Base-by-base conservation (phyloP, 2,113 vertebrate genomes). In the Phasianus colchicus region DNA sequence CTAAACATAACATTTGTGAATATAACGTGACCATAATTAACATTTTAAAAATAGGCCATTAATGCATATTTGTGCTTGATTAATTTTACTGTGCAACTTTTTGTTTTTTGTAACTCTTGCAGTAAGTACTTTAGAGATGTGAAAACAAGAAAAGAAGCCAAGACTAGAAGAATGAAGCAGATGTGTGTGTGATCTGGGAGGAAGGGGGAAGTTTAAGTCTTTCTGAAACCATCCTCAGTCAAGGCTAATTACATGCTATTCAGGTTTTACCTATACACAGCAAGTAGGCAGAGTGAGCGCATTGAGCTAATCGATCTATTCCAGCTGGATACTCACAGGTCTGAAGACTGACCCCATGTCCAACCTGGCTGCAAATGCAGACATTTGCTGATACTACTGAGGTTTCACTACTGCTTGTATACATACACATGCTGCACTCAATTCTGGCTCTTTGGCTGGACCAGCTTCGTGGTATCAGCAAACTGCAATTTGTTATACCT, bases 391-490 rank as follows among this genome's bases (percentile, higher is more conserved):
- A 50, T 21, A 67, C 9, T 36, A 43, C 60, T n/a, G 29, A 19
- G 43, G 57, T 11, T 81, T 75, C 38, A 60, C 10, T 54, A 30
- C 42, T 79, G 42, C 36, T 63, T 17, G 16, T 66, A 61, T 38
- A 43, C 71, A 81, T 17, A 21, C 27, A 73, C 1, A 73, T 0
- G 0, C 5, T 0, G 0, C 36, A 67, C 36, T 27, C 40, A 50
- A 42, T 38, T 66, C 34, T 50, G 58, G 34, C 24, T 89, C 47
- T 21, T 25, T 58, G 9, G 40, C 21, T 48, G 38, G 30, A 71
- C 20, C 45, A 55, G 6, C 30, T 47, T 18, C 15, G 30, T 1
- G 2, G 5, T 47, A 30, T 13, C 22, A 43, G 16, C 47, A 69
- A 79, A 45, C 5, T 10, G 19, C 55, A 52, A 21, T 40, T 74